phyloP scores from a whole-genome alignment of 1,140 invertebrate genomes.

The Diabrotica undecimpunctata region DNA sequence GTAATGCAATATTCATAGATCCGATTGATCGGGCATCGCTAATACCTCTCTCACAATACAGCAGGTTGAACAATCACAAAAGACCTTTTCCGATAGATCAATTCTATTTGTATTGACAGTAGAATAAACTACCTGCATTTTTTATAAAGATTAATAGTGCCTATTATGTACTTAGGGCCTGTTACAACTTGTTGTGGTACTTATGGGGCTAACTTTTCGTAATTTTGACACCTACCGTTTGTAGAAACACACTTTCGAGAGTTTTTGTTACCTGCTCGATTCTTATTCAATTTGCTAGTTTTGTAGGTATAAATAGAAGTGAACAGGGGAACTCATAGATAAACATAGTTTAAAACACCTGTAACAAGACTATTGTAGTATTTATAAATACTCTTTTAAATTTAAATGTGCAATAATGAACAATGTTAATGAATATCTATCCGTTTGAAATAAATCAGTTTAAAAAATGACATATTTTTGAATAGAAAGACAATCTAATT shows the following conservation, averaged over 20 bases:
- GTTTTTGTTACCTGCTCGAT: slow-evolving; percentile 9
- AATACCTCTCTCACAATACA: not conserved
- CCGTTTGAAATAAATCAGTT: too few relatives aligned
- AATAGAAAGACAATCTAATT: too few relatives aligned
- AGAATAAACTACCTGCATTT: slow-evolving; percentile 14
- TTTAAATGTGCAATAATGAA: too few relatives aligned
- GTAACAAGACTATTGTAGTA: too few relatives aligned
- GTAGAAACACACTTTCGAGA: slow-evolving; percentile 10
- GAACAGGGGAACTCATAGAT: too few relatives aligned
- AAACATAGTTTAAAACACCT: too few relatives aligned
- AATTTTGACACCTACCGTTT: slow-evolving; percentile 10
- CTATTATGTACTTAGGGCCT: slow-evolving; percentile 2
- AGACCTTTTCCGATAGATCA: slow-evolving; percentile 12
- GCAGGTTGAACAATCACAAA: slow-evolving; percentile 7
- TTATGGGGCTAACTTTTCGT: slow-evolving; percentile 6
- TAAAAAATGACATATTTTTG: too few relatives aligned
- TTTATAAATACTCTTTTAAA: too few relatives aligned
- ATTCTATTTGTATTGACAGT: slow-evolving; percentile 15
- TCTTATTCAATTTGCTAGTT: slow-evolving; percentile 1
- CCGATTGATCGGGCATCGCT: not conserved
- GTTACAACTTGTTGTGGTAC: slow-evolving; percentile 5
- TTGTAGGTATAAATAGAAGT: not conserved
- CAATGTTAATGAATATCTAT: too few relatives aligned
- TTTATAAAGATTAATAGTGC: slow-evolving; percentile 14
- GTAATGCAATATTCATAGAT: not conserved